Evolutionary conservation across 2,113 vertebrate species (phyloP).

Genomic region (Ifrita kowaldi): DNA sequence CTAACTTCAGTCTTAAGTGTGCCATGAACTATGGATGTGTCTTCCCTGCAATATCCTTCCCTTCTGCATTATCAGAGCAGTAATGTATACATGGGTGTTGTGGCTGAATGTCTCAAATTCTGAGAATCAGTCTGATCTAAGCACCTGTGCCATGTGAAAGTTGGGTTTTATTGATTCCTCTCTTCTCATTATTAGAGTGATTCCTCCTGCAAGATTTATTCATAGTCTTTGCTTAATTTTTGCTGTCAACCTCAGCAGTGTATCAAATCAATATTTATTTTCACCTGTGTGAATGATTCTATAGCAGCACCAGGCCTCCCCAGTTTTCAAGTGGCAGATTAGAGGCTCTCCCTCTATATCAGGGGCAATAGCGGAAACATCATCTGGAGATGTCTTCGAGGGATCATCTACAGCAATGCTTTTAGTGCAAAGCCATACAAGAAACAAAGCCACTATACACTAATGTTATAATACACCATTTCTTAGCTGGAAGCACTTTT

Average conservation of each 20-base stretch:
- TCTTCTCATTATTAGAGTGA: not conserved
- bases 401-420: constrained; percentile 56
- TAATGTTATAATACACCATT: not conserved
- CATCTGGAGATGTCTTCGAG: constrained; percentile 60
- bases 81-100: not conserved
- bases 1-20: not conserved
- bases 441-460: not conserved
- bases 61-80: not conserved
- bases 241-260: not conserved
- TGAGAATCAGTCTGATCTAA: not conserved
- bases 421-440: constrained; percentile 70
- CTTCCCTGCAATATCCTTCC: not conserved
- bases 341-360: constrained; percentile 75
- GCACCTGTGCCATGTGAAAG: not conserved
- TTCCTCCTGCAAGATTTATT: not conserved
- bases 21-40: not conserved
- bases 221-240: not conserved
- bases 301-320: constrained; percentile 68
- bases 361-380: constrained; percentile 69
- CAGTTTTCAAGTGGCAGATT: constrained; percentile 71
- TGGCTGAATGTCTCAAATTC: not conserved
- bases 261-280: not conserved
- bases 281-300: constrained; percentile 76
- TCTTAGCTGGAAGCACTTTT: not conserved
- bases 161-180: not conserved